Percentiles rank a stretch among this genome's conserved stretches.
phyloP scores from a whole-genome alignment of 2,113 vertebrate species.

The Herpailurus yagouaroundi region DNA sequence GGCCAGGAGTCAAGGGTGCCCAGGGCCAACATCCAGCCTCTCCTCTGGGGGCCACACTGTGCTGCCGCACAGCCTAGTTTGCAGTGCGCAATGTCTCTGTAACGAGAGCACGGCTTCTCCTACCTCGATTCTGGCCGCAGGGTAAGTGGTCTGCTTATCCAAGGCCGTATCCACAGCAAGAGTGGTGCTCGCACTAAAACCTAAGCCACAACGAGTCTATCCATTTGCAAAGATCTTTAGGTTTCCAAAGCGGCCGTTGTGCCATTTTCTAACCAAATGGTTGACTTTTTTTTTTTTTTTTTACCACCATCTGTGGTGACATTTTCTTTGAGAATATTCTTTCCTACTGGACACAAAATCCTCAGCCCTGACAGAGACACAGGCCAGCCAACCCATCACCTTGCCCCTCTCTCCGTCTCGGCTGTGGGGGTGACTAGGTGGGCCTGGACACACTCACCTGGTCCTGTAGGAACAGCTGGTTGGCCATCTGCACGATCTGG shows the following conservation, averaged over 20 bases:
- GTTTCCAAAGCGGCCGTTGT: conserved; percentile 38
- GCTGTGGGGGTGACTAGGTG: neutral
- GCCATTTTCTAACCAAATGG: conserved; percentile 55
- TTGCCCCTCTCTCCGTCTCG: neutral
- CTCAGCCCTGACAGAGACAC: neutral
- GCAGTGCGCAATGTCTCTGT: neutral
- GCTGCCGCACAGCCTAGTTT: neutral
- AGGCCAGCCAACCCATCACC: neutral
- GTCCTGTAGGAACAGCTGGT: conserved; percentile 94
- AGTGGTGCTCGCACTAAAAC: neutral
- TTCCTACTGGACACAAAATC: neutral
- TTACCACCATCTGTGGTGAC: conserved; percentile 30
- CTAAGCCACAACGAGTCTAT: neutral
- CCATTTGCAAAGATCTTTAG: neutral
- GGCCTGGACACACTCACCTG: conserved; percentile 87
- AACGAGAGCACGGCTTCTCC: neutral
- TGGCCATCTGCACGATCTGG: conserved; percentile 93
- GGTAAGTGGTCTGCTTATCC: neutral
- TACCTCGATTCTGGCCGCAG: neutral
- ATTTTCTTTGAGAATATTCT: conserved; percentile 37
- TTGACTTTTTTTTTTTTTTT: neutral
- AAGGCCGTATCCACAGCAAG: neutral
- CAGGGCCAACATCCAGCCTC: neutral
- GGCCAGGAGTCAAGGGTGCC: neutral
- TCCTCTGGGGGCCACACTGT: neutral